Base-by-base conservation (phyloP, 2,113 vertebrate genomes). In the Leiothrix lutea region DNA sequence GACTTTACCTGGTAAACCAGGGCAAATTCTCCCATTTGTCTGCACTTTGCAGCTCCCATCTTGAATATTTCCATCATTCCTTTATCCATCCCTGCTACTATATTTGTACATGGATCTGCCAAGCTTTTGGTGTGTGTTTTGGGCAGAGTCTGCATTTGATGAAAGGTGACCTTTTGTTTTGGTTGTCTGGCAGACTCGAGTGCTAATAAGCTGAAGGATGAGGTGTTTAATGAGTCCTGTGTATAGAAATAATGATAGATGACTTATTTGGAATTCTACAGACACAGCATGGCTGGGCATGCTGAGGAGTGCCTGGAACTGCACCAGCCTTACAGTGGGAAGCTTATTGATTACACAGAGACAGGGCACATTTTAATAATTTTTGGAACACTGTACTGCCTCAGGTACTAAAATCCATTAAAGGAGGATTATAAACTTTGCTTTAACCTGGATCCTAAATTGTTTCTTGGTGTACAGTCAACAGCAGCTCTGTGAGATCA, bases 291-390 rank as follows among this genome's bases (percentile, higher is more conserved):
- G 82, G 87, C 89, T 54, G 57, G 95, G 87, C 86, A 85, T 95
- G 86, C 94, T 92, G 87, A 97, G 94, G 91, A 95, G 82, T 92
- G 77, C 93, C 90, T 93, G 94, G 97, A 95, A 98, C 94, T 90
- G 85, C 95, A 97, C 97, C 97, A 96, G 5, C 86, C 93, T 96
- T 97, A 96, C 89, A 91, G 94, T 93, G 91, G 92, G 94, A 97
- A 97, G 91, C 91, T 97, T 98, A 98, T 98, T 98, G 98, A 98
- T 98, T 97, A 96, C 93, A 96, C 79, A 93, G 91, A 97, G 90
- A 97, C 92, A 93, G 95, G 94, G 88, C 88, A 97, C 86, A 79
- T 98, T 98, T 98, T 98, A 97, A 98, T 98, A 95, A 97, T 98
- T 98, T 97, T 98, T 97, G 97, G 69, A 96, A 86, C 95, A 90